These are phyloP conservation scores for Hyalella azteca DNA, from an alignment of 2,888 invertebrate species.

Conservation along the genomic window DNA sequence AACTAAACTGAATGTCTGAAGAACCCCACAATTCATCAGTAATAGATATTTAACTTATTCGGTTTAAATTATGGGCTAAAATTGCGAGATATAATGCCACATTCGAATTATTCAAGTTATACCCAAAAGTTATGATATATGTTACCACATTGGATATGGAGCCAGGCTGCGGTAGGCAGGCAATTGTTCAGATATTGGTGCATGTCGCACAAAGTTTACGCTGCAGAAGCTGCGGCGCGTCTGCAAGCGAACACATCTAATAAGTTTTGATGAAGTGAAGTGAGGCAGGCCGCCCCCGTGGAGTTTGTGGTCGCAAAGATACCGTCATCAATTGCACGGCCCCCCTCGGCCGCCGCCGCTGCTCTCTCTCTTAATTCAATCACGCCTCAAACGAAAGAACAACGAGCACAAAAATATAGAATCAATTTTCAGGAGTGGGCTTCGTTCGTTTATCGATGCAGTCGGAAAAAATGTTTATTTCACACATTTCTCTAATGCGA, in stretches of 20 bases:
- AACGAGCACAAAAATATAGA: neutral
- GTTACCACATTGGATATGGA: neutral
- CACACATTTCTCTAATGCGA: no score
- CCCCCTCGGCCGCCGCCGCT: no score
- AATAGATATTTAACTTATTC: no score
- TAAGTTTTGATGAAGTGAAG: slow-evolving; percentile 20
- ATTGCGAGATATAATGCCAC: no score
- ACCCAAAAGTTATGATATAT: neutral
- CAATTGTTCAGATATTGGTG: slow-evolving; percentile 9
- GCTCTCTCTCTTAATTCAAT: neutral
- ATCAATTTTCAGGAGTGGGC: neutral
- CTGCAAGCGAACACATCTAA: neutral
- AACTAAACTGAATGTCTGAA: no score
- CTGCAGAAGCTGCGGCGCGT: neutral
- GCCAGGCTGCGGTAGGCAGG: neutral
- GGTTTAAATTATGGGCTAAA: no score
- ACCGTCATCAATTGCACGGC: no score
- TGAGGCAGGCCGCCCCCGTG: neutral
- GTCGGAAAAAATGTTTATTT: no score
- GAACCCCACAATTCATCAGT: no score
- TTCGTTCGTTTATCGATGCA: no score
- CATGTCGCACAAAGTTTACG: neutral
- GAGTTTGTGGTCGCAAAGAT: no score
- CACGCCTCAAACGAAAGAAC: neutral
- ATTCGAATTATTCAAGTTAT: no score